A percentile compares a stretch with the other conserved stretches of the same genome.
Evolutionary conservation across 1,140 invertebrate genomes (phyloP).

Genomic region (Aphaenogaster ashmeadi): DNA sequence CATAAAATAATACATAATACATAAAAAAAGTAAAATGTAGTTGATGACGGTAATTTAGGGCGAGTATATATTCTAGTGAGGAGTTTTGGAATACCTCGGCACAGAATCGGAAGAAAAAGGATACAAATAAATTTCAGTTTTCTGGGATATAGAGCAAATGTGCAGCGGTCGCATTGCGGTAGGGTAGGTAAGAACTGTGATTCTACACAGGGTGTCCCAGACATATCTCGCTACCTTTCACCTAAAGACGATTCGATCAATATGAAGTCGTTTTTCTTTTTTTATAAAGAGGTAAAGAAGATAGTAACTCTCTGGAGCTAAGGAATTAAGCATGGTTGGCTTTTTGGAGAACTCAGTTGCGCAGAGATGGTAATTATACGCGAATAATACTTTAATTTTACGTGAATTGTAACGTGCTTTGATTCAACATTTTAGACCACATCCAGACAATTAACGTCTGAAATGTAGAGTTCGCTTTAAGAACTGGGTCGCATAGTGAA

Average conservation of each 20-base stretch:
- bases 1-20: not conserved
- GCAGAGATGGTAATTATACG: not conserved
- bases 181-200: constrained; percentile 44
- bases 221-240: constrained; percentile 15
- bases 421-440: not conserved
- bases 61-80: not conserved
- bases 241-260: not conserved
- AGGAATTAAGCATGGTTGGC: not conserved
- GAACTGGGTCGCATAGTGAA: not conserved
- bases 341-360: not conserved
- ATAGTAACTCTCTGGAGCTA: not conserved
- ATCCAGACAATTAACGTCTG: not conserved
- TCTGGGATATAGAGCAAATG: constrained; percentile 41
- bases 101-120: not conserved
- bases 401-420: not conserved
- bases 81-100: not conserved
- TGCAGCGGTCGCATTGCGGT: constrained; percentile 74
- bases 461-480: not conserved
- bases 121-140: constrained; percentile 56
- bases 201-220: constrained; percentile 22
- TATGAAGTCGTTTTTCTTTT: constrained; percentile 7
- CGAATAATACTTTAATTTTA: not conserved
- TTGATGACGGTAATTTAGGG: constrained; percentile 10
- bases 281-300: not conserved
- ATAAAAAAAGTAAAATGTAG: not conserved